Evolutionary conservation across 23 tunicate genomes (phyloP).

Genomic region (Corella eumyota): DNA sequence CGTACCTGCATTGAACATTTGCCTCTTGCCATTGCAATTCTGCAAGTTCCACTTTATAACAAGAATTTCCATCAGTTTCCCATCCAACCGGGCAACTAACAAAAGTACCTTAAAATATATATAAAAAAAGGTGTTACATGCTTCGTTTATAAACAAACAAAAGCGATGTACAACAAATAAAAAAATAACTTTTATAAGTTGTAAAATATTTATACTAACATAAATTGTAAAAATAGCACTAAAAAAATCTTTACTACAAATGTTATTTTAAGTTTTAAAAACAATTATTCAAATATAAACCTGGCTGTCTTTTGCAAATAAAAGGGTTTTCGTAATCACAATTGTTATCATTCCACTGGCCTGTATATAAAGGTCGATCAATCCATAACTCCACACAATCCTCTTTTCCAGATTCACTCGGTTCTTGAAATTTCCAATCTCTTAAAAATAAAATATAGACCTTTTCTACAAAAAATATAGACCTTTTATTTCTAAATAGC

Average conservation of each 20-base stretch:
- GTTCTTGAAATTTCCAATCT: constrained; percentile 71
- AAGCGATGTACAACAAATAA: too few species aligned
- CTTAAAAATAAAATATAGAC: constrained; percentile 15
- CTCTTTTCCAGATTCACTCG: constrained; percentile 73
- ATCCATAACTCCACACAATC: constrained; percentile 91
- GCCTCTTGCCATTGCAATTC: constrained; percentile 57
- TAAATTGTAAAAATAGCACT: too few species aligned
- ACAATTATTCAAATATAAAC: too few species aligned
- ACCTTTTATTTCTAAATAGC: not conserved
- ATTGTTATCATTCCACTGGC: constrained; percentile 81
- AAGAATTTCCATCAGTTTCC: constrained; percentile 26
- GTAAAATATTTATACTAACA: too few species aligned
- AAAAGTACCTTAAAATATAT: constrained; percentile 6
- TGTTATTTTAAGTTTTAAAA: too few species aligned
- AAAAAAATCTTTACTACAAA: too few species aligned
- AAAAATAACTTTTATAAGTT: too few species aligned
- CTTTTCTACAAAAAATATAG: too few species aligned
- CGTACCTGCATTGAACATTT: constrained; percentile 48
- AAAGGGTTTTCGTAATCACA: constrained; percentile 64
- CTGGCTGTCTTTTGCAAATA: constrained; percentile 51
- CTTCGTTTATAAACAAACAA: too few species aligned
- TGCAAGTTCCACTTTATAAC: constrained; percentile 43
- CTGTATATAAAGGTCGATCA: constrained; percentile 46
- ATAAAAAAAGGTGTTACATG: too few species aligned
- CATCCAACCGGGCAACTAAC: constrained; percentile 60